Evolutionary conservation across 2,888 invertebrate genomes (phyloP).

Genomic region (Argyra leucocephala): DNA sequence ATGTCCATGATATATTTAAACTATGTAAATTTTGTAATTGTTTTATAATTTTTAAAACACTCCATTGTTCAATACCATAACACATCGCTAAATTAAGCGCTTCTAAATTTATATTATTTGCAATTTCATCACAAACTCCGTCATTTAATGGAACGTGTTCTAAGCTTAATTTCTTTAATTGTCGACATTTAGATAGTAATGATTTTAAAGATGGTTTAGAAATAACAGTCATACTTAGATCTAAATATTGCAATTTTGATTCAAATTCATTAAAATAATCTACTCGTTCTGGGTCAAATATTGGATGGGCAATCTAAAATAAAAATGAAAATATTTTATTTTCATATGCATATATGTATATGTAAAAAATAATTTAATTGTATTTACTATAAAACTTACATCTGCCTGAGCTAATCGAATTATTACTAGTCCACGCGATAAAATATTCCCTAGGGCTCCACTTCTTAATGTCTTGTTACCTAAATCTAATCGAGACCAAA

Average conservation of each 20-base stretch:
- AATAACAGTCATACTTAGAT: slow-evolving; percentile 71
- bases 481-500: slow-evolving; percentile 79
- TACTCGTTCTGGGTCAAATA: slow-evolving; percentile 44
- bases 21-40: slow-evolving; percentile 46
- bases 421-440: slow-evolving; percentile 68
- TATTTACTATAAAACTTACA: slow-evolving; percentile 45
- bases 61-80: slow-evolving; percentile 56
- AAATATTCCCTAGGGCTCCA: slow-evolving; percentile 62
- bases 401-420: slow-evolving; percentile 70
- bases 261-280: slow-evolving; percentile 39
- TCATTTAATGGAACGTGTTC: slow-evolving; percentile 64
- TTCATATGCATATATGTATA: too few species aligned
- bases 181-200: slow-evolving; percentile 56
- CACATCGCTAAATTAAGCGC: slow-evolving; percentile 78
- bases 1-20: slow-evolving; percentile 77
- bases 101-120: slow-evolving; percentile 58
- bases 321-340: slow-evolving; percentile 16
- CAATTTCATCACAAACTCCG: slow-evolving; percentile 57
- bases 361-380: neutral
- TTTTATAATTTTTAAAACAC: slow-evolving; percentile 53
- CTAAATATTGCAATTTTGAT: slow-evolving; percentile 68
- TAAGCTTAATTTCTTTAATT: slow-evolving; percentile 71
- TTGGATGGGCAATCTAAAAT: slow-evolving; percentile 45
- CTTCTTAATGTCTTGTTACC: slow-evolving; percentile 58
- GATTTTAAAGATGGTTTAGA: slow-evolving; percentile 49